A percentile compares a stretch with the other conserved stretches of the same genome.
phyloP scores from a whole-genome alignment of 2,888 invertebrate genomes.

The Drosophila paramelanica region DNA sequence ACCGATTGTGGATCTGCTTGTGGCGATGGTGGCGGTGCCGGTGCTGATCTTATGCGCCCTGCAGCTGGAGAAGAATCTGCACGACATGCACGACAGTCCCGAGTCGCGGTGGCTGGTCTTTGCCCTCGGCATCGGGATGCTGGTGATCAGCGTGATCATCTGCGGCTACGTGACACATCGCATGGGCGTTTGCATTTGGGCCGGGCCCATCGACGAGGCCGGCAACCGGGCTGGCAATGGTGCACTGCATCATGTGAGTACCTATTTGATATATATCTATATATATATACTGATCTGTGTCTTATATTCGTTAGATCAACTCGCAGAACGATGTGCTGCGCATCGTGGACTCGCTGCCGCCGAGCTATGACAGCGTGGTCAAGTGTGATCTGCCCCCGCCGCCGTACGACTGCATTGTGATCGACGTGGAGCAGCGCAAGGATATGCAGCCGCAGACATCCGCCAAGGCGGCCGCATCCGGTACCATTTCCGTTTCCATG shows the following conservation, averaged over 20 bases:
- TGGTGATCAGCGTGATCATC: conserved; percentile 84
- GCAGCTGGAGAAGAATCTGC: conserved; percentile 85
- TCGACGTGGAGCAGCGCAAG: conserved; percentile 82
- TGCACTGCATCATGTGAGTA: conserved; percentile 75
- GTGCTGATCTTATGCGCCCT: conserved; percentile 84
- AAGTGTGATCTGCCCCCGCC: conserved; percentile 85
- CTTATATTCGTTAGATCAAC: conserved; percentile 74
- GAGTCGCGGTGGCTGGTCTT: conserved; percentile 85
- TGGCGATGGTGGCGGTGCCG: conserved; percentile 85
- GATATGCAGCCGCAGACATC: conserved; percentile 71
- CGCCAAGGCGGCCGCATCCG: conserved; percentile 47
- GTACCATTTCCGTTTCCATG: conserved; percentile 33
- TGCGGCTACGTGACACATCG: conserved; percentile 85
- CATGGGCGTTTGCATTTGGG: conserved; percentile 85
- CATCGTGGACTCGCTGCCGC: conserved; percentile 84
- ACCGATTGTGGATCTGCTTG: conserved; percentile 84
- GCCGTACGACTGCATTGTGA: conserved; percentile 84
- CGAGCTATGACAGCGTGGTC: conserved; percentile 85
- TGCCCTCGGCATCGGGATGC: conserved; percentile 84
- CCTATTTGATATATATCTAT: background rate
- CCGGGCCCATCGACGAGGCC: conserved; percentile 84
- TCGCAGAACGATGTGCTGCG: conserved; percentile 84
- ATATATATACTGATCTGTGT: background rate
- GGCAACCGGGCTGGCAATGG: conserved; percentile 72
- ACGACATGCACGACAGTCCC: conserved; percentile 83